phyloP scores from a whole-genome alignment of 2,888 invertebrate genomes.

The Troides helena region DNA sequence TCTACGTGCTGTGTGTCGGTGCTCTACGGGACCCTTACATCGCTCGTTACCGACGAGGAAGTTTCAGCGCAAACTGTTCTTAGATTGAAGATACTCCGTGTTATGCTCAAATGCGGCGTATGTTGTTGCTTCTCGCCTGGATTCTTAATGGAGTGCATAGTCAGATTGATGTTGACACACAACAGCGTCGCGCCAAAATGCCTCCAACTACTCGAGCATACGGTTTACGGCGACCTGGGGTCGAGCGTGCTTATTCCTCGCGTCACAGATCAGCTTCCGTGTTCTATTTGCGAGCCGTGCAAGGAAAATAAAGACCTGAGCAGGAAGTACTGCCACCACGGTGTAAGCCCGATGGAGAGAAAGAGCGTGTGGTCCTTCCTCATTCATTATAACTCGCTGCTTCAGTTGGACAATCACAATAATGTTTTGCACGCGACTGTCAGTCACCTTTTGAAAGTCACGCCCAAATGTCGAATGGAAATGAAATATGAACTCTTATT shows the following conservation, averaged over 20 bases:
- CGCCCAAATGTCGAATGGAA: slow-evolving; percentile 75
- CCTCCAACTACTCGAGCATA: slow-evolving; percentile 78
- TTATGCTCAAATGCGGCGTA: slow-evolving; percentile 79
- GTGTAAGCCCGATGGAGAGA: slow-evolving; percentile 54
- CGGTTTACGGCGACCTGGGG: slow-evolving; percentile 81
- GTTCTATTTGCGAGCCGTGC: slow-evolving; percentile 64
- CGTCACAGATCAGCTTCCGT: slow-evolving; percentile 66
- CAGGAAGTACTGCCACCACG: slow-evolving; percentile 55
- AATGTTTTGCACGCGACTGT: slow-evolving; percentile 79
- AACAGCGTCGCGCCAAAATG: slow-evolving; percentile 61
- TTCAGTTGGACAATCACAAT: slow-evolving; percentile 77
- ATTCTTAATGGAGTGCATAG: slow-evolving; percentile 70
- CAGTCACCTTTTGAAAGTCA: slow-evolving; percentile 80
- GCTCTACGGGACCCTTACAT: slow-evolving; percentile 76
- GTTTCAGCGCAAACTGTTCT: slow-evolving; percentile 59
- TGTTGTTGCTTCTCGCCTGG: slow-evolving; percentile 83
- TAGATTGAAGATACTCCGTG: slow-evolving; percentile 72
- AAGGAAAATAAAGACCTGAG: slow-evolving; percentile 51
- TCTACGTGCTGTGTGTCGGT: slow-evolving; percentile 80
- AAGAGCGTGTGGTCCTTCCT: slow-evolving; percentile 79
- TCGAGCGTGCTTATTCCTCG: slow-evolving; percentile 61
- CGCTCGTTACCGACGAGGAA: slow-evolving; percentile 69
- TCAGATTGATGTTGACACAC: slow-evolving; percentile 70
- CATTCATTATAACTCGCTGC: slow-evolving; percentile 78
- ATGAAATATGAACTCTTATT: slow-evolving; percentile 81